Conservation (phyloP, 2,888 invertebrate species). For the Oligia strigilis region DNA sequence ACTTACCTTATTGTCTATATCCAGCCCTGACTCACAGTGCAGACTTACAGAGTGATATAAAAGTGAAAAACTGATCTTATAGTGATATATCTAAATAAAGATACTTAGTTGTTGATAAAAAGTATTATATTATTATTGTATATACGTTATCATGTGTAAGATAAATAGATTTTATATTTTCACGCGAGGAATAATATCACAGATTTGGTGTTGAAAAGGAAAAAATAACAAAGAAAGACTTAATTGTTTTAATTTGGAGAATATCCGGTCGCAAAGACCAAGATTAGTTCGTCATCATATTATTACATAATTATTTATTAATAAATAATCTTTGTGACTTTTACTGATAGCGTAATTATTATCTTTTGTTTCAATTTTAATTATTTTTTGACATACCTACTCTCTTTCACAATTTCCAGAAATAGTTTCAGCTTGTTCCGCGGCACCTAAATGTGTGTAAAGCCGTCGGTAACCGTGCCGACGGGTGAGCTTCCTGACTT, state of each 20-base stretch:
- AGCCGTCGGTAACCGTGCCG: constrained; percentile 5
- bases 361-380: background rate
- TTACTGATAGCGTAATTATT: background rate
- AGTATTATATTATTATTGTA: constrained; percentile 73
- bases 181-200: constrained; percentile 50
- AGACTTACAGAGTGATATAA: constrained; percentile 44
- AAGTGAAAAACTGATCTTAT: constrained; percentile 58
- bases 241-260: background rate
- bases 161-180: constrained; percentile 59
- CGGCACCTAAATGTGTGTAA: background rate
- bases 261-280: background rate
- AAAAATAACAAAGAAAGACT: background rate
- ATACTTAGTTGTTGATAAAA: constrained; percentile 59
- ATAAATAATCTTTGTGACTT: constrained; percentile 6
- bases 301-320: constrained; percentile 8
- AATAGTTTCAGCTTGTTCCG: background rate
- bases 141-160: constrained; percentile 65
- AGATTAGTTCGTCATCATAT: background rate
- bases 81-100: constrained; percentile 53
- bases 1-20: background rate
- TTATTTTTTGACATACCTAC: background rate
- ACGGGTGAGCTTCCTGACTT: background rate
- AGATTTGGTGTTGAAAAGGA: constrained; percentile 17
- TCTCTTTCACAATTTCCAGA: background rate
- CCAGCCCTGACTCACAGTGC: background rate